phyloP scores from a whole-genome alignment of 2,113 vertebrate genomes.

The Corydoras sp. region DNA sequence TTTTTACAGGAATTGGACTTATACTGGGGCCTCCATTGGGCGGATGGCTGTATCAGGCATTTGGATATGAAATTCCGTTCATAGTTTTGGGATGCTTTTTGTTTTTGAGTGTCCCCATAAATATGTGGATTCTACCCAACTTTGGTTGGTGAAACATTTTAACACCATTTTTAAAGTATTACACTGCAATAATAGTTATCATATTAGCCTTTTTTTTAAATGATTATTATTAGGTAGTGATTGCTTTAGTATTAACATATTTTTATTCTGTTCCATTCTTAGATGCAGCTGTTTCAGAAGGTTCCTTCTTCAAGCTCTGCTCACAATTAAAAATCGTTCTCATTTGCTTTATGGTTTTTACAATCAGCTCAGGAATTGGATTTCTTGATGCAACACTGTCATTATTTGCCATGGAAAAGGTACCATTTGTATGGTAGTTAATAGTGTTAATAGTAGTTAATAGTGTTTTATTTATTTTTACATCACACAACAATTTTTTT shows the following conservation, averaged over 20 bases:
- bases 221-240: too few species aligned
- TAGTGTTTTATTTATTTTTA: too few species aligned
- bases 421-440: slow-evolving; percentile 41
- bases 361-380: slow-evolving; percentile 75
- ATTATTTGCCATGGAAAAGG: slow-evolving; percentile 80
- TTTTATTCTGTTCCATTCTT: slow-evolving; percentile 29
- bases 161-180: background rate
- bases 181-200: background rate
- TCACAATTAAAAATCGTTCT: slow-evolving; percentile 69
- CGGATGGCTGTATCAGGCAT: slow-evolving; percentile 85
- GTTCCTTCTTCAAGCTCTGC: slow-evolving; percentile 79
- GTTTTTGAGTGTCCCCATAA: slow-evolving; percentile 80
- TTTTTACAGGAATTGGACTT: slow-evolving; percentile 84
- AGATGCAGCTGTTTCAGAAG: slow-evolving; percentile 70
- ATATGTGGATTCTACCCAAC: slow-evolving; percentile 76
- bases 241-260: background rate
- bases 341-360: slow-evolving; percentile 73
- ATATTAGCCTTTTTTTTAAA: too few species aligned
- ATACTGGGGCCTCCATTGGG: slow-evolving; percentile 90
- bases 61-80: slow-evolving; percentile 89
- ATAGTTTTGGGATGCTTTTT: slow-evolving; percentile 78
- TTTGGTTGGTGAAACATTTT: slow-evolving; percentile 67
- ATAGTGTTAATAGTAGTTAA: too few species aligned
- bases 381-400: slow-evolving; percentile 90
- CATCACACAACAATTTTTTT: background rate